Evolutionary conservation across 2,888 invertebrate genomes (phyloP).

Genomic region (Rotaria macrura): DNA sequence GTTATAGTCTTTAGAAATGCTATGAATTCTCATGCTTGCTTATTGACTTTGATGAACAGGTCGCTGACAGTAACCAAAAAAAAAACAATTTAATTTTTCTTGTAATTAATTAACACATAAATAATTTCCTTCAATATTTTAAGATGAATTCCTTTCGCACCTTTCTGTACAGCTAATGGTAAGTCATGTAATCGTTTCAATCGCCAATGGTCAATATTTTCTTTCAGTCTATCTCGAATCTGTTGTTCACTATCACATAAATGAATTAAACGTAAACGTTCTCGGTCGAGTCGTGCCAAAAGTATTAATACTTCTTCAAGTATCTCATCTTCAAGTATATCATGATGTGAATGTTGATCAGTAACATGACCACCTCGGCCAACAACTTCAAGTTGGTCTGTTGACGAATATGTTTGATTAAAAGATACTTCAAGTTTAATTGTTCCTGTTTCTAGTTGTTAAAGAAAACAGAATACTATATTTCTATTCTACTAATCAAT

Average conservation of each 20-base stretch:
- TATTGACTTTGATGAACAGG: too few relatives aligned
- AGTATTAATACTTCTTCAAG: slow-evolving; percentile 29
- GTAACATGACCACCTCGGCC: not conserved
- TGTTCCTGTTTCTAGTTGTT: not conserved
- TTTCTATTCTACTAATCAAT: not conserved
- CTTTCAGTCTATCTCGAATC: not conserved
- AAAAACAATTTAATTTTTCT: too few relatives aligned
- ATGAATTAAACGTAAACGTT: slow-evolving; percentile 22
- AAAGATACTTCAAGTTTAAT: not conserved
- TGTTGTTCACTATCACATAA: slow-evolving; percentile 16
- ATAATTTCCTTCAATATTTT: too few relatives aligned
- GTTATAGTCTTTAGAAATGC: too few relatives aligned
- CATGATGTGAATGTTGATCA: not conserved
- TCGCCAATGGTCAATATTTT: slow-evolving; percentile 25
- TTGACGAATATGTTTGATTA: not conserved
- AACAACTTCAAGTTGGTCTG: not conserved
- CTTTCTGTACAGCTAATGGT: slow-evolving; percentile 24
- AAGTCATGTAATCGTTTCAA: slow-evolving; percentile 29
- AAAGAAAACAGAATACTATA: not conserved
- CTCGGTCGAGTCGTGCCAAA: slow-evolving; percentile 27
- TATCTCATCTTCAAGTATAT: not conserved
- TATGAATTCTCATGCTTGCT: too few relatives aligned
- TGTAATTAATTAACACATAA: too few relatives aligned
- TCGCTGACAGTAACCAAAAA: too few relatives aligned
- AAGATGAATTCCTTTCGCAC: not conserved